These are phyloP conservation scores for Tachina grossa DNA, from an alignment of 2,888 invertebrate species.

Conservation along the genomic window DNA sequence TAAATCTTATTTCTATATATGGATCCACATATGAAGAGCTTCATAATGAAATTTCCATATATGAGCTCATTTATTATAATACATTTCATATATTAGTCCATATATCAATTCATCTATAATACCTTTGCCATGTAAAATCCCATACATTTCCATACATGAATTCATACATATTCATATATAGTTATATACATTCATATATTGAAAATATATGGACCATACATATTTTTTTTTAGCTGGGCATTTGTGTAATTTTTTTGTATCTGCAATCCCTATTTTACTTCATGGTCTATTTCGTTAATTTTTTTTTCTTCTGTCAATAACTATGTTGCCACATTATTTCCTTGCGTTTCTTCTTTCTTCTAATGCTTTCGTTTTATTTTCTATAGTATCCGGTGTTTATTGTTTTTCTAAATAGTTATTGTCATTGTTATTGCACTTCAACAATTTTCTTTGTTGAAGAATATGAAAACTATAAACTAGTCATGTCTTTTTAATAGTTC, in stretches of 20 bases:
- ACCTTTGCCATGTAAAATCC: too few species aligned
- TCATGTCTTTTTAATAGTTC: neutral
- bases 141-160: too few species aligned
- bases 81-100: too few species aligned
- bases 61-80: too few species aligned
- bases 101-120: too few species aligned
- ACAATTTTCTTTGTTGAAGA: slow-evolving; percentile 29
- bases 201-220: too few species aligned
- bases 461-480: slow-evolving; percentile 7
- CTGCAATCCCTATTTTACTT: slow-evolving; percentile 17
- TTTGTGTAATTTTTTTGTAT: neutral
- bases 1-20: too few species aligned
- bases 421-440: slow-evolving; percentile 61
- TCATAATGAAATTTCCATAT: too few species aligned
- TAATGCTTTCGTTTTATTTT: neutral
- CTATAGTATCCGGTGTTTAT: slow-evolving; percentile 24
- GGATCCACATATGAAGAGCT: too few species aligned
- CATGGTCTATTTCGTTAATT: slow-evolving; percentile 25
- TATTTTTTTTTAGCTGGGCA: too few species aligned
- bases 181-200: too few species aligned
- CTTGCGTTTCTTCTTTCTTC: slow-evolving; percentile 5
- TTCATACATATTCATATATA: too few species aligned
- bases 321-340: slow-evolving; percentile 60
- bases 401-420: slow-evolving; percentile 52
- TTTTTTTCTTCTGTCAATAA: slow-evolving; percentile 37